Conservation (phyloP, 2,797 vertebrate genomes). For the Notoglanidium macrostoma region DNA sequence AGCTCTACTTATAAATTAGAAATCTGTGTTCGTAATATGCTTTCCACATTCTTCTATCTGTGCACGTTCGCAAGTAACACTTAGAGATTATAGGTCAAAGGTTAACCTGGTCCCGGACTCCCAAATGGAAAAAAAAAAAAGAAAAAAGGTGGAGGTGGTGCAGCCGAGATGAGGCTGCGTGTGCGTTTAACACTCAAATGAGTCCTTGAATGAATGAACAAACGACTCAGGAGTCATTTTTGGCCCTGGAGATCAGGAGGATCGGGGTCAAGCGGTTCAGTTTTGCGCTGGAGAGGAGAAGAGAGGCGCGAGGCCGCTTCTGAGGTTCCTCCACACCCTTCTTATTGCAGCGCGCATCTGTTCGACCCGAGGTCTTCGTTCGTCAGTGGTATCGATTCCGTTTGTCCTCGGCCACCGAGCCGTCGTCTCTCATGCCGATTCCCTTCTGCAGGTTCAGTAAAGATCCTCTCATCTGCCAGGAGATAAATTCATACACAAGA, state of each 20-base stretch:
- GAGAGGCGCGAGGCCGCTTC: not conserved
- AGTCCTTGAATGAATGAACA: constrained; percentile 33
- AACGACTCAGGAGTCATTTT: constrained; percentile 22
- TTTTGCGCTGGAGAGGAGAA: constrained; percentile 9
- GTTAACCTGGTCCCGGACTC: constrained; percentile 54
- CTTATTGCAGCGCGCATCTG: constrained; percentile 16
- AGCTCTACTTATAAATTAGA: constrained; percentile 60
- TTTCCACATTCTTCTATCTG: constrained; percentile 45
- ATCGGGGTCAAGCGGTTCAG: not conserved
- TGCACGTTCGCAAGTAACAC: constrained; percentile 42
- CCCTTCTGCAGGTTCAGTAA: constrained; percentile 92
- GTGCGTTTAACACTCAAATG: constrained; percentile 26
- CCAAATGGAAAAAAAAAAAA: not conserved
- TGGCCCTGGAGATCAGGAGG: constrained; percentile 36
- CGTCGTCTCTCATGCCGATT: constrained; percentile 86
- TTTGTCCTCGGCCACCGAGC: constrained; percentile 86
- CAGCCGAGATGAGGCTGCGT: constrained; percentile 23
- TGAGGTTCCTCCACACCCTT: constrained; percentile 2
- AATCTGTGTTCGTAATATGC: constrained; percentile 36
- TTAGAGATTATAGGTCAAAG: constrained; percentile 44
- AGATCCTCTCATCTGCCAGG: constrained; percentile 92
- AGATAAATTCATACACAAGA: not conserved
- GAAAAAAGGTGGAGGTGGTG: not conserved
- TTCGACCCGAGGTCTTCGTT: not conserved
- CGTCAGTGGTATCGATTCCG: constrained; percentile 85